Evolutionary conservation across 2,113 vertebrate species (phyloP), one percentile per base, ranked within the genome.

Genomic region (Gavia stellata): DNA sequence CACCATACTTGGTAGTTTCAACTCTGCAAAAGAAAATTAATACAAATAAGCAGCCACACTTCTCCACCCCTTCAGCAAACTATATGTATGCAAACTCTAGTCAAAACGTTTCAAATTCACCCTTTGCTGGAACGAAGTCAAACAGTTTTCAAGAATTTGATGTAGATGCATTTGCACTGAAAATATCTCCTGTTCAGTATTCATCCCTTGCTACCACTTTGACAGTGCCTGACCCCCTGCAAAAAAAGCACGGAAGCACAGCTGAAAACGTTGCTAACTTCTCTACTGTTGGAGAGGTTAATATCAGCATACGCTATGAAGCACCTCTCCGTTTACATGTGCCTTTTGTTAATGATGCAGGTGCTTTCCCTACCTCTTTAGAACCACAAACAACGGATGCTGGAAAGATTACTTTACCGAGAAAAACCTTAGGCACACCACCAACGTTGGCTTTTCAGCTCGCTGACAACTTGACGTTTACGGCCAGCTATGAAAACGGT

Each of bases 381-480:
- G 86, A 68, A 66, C 58, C 80, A 18, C 87, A 67, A 36, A 72
- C 45, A 62, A 75, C 58, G 10, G 38, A 65, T 73, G 65, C 91
- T 79, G 88, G 92, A 38, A 94, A 92, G 44, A 38, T 87, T 55
- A 29, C 86, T 71, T 38, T 87, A 28, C 72, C 88, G 33, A 74
- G 71, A 55, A 33, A 90, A 88, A 40, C 50, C 26, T 85, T 92
- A 67, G 59, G 78, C 36, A 79, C 79, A 75, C 73, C 81, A 74
- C 86, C 34, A 3, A 14, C 5, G 1, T 3, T 72, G 87, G 66
- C 86, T 93, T 97, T 97, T 95, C 94, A 95, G 61, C 75, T 40
- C 75, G 73, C 92, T 73, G 61, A 44, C 81, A 95, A 70, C 94
- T 78, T 92, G 80, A 81, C 84, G 92, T 31, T 94, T 95, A 75